Base-by-base conservation (phyloP, 1,140 invertebrate species). In the Bombus sylvicola region DNA sequence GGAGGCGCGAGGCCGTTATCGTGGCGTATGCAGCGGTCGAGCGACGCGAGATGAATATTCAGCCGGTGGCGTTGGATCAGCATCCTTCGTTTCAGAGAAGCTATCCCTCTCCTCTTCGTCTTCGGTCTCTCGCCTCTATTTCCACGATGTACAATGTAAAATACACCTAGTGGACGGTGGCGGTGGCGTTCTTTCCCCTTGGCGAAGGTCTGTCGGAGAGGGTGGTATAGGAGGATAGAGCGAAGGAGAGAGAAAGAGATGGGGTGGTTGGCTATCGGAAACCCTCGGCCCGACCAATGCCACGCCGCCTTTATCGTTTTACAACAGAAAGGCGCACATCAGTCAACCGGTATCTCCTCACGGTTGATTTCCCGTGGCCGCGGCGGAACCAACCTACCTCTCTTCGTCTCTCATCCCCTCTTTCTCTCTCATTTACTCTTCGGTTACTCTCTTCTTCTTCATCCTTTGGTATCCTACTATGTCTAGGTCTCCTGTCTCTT, bases 311-410 rank as follows among this genome's bases (percentile, higher is more conserved):
- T 95, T 95, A 95, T 95, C 95, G 94, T 95, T 95, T 95, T 95
- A 94, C 94, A 95, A 95, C 95, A 95, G 94, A 95, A 95, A 95
- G 94, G 94, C 93, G 94, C 94, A 94, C 95, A 95, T 95, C 95
- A 95, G 94, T 95, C 95, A 95, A 94, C 93, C 93, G 94, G 93
- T 95, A 95, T 95, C 95, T 95, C 94, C 95, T 95, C 94, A 95
- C 95, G 94, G 90, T 95, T 95, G 94, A 95, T 95, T 95, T 95
- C 94, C 95, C 94, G 94, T 94, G 93, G 94, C 88, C 94, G 93
- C 92, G 89, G 90, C 88, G 91, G 90, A 89, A 88, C 90, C 83
- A n/a, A 85, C 83, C 84, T 39, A 39, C 68, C 84, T 68, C 84
- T 85, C 85, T 72, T 81, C 74, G 53, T 34, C 81, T 22, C 71